A percentile compares a stretch with the other conserved stretches of the same genome.
Conservation (phyloP, 2,888 invertebrate genomes). For the Cosmorhoe ocellata region DNA sequence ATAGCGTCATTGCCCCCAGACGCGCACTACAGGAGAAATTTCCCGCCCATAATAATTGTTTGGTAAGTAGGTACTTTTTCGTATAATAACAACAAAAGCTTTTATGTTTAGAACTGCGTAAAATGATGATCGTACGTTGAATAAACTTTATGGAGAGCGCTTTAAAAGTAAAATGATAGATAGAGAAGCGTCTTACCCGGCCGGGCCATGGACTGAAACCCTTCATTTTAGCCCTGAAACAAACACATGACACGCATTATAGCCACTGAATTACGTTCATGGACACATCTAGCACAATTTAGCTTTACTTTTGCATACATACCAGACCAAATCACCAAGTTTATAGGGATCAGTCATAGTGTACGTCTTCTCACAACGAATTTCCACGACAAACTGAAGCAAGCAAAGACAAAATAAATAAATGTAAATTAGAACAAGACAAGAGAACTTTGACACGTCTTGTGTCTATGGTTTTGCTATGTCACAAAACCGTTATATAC, state of each 20-base stretch:
- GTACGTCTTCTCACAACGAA: slow-evolving; percentile 50
- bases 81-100: slow-evolving; percentile 35
- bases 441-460: slow-evolving; percentile 39
- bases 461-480: slow-evolving; percentile 50
- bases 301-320: slow-evolving; percentile 53
- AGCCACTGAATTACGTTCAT: slow-evolving; percentile 49
- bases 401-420: slow-evolving; percentile 54
- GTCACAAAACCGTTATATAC: slow-evolving; percentile 14
- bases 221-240: slow-evolving; percentile 98
- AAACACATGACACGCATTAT: slow-evolving; percentile 48
- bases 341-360: slow-evolving; percentile 72
- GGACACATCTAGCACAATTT: slow-evolving; percentile 47
- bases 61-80: slow-evolving; percentile 27
- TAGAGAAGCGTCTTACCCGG: slow-evolving; percentile 89
- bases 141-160: slow-evolving; percentile 17
- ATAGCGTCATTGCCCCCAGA: slow-evolving; percentile 36
- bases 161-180: slow-evolving; percentile 36
- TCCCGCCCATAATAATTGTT: slow-evolving; percentile 53
- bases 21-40: slow-evolving; percentile 43
- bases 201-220: slow-evolving; percentile 98
- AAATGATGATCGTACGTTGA: slow-evolving; percentile 12
- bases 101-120: neutral
- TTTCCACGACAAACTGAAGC: slow-evolving; percentile 72
- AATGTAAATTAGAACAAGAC: slow-evolving; percentile 18
- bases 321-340: slow-evolving; percentile 82